A percentile compares a stretch with the other conserved stretches of the same genome.
Conservation (phyloP, 2,113 vertebrate species). For the Bubo scandiacus region DNA sequence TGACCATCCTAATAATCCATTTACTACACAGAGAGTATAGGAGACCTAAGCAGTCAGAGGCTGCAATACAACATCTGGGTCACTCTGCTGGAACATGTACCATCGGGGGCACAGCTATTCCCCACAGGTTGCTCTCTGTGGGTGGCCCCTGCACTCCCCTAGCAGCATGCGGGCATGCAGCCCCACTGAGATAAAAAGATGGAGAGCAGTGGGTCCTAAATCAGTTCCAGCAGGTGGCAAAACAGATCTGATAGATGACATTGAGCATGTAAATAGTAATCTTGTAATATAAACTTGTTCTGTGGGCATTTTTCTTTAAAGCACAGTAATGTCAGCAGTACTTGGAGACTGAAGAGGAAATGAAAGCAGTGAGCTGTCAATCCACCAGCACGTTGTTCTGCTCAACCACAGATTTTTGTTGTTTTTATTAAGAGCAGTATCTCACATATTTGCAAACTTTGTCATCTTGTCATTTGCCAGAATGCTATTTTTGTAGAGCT, state of each 20-base stretch:
- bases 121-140: background rate
- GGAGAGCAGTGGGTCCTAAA: background rate
- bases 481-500: background rate
- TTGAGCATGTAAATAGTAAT: background rate
- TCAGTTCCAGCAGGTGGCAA: background rate
- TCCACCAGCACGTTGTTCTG: background rate
- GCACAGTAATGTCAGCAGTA: background rate
- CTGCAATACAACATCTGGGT: background rate
- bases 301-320: background rate
- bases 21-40: background rate
- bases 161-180: background rate
- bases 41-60: background rate
- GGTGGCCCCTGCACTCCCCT: background rate
- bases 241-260: background rate
- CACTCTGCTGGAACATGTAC: background rate
- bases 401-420: background rate
- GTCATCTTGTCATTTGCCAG: background rate
- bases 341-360: background rate
- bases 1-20: background rate
- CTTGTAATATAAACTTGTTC: background rate
- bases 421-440: slow-evolving; percentile 13
- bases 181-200: background rate
- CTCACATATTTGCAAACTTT: background rate
- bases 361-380: slow-evolving; percentile 21
- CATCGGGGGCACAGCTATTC: background rate